Conservation (phyloP, 2,797 vertebrate genomes). For the Adelosebastes latens region DNA sequence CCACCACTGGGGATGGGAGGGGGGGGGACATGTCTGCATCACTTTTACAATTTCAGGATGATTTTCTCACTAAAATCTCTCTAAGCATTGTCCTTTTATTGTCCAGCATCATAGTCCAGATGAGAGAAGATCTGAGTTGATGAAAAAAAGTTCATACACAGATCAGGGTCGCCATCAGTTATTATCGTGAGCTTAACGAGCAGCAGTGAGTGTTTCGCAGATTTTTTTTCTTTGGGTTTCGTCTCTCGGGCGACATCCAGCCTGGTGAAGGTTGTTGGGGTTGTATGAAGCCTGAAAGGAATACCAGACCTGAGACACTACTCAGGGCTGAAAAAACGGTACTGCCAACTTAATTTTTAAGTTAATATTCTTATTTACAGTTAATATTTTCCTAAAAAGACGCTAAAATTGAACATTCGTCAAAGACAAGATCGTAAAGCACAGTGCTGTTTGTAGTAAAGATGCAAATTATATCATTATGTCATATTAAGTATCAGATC, state of each 20-base stretch:
- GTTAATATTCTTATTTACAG: neutral
- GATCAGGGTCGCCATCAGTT: neutral
- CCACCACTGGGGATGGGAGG: neutral
- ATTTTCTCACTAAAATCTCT: neutral
- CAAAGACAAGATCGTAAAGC: neutral
- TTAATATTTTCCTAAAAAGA: neutral
- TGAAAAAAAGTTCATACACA: neutral
- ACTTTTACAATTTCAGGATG: neutral
- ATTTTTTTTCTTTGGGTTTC: neutral
- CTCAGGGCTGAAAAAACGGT: neutral
- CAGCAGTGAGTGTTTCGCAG: neutral
- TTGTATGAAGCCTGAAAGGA: neutral
- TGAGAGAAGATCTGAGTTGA: neutral
- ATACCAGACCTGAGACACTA: neutral
- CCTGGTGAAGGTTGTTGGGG: neutral
- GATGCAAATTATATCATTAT: neutral
- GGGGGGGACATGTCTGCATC: neutral
- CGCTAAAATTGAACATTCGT: neutral
- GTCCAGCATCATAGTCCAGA: neutral
- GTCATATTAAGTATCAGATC: no score
- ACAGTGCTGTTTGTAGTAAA: neutral
- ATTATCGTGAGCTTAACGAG: neutral
- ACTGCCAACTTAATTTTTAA: neutral
- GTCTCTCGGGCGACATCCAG: neutral
- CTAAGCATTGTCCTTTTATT: neutral